Conservation (phyloP, 2,113 vertebrate species). For the Trichechus manatus region DNA sequence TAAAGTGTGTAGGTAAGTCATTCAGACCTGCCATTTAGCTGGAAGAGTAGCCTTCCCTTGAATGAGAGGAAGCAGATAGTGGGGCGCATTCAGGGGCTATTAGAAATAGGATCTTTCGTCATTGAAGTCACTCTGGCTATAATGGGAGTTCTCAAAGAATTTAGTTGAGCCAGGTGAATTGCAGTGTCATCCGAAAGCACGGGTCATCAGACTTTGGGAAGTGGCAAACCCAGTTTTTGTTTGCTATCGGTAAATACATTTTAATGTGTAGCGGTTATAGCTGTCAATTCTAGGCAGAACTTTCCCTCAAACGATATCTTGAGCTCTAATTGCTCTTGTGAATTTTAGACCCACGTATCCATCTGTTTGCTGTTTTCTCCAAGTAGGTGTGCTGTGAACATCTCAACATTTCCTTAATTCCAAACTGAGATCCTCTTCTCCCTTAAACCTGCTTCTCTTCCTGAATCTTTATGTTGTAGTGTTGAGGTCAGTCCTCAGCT, state of each 20-base stretch:
- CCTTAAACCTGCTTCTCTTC: not conserved
- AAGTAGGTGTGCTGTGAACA: not conserved
- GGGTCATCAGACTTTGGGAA: not conserved
- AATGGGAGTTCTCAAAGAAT: not conserved
- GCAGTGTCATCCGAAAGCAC: not conserved
- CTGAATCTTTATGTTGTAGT: not conserved
- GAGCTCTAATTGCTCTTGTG: not conserved
- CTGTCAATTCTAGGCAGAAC: not conserved
- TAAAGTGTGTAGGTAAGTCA: not conserved
- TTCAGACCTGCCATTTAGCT: not conserved
- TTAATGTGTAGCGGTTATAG: not conserved
- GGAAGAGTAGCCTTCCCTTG: not conserved
- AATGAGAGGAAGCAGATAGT: not conserved
- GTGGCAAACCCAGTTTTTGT: not conserved
- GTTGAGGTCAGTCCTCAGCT: not conserved
- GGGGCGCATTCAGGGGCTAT: not conserved
- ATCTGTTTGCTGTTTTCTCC: slow-evolving; percentile 2
- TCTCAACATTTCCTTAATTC: slow-evolving; percentile 23
- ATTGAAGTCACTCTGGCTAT: not conserved
- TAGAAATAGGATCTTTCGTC: not conserved
- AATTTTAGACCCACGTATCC: not conserved
- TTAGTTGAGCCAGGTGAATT: not conserved
- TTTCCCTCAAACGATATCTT: not conserved
- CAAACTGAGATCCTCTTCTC: not conserved
- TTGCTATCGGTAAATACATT: not conserved